Percentiles rank a stretch among this genome's conserved stretches.
These are phyloP conservation scores for Allacma fusca DNA, from an alignment of 2,888 invertebrate species.

Conservation along the genomic window DNA sequence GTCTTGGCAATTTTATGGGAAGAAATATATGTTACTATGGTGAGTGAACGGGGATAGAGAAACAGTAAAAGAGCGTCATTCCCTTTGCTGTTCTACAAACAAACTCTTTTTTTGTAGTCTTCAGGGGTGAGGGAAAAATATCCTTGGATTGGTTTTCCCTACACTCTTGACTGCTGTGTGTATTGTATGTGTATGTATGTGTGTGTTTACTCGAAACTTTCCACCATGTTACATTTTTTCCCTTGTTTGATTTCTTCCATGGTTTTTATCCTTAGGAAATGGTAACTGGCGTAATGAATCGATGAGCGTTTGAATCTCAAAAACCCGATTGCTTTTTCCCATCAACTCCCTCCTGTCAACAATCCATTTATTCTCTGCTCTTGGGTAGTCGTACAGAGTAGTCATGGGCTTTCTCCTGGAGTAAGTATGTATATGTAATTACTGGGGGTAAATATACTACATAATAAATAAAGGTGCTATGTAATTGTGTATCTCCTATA, in stretches of 20 bases:
- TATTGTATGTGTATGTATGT: no score
- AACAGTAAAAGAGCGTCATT: not conserved
- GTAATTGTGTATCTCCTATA: no score
- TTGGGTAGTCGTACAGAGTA: no score
- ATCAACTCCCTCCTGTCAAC: slow-evolving; percentile 39
- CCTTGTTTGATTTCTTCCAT: not conserved
- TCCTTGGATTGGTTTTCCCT: no score
- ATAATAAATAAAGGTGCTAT: no score
- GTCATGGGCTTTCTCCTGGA: no score
- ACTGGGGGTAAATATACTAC: no score
- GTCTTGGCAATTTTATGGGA: not conserved
- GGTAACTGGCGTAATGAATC: slow-evolving; percentile 30
- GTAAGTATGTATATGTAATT: no score
- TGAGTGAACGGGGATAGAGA: not conserved
- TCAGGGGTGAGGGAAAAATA: no score
- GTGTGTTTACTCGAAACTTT: no score
- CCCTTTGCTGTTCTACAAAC: not conserved
- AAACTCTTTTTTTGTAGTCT: not conserved
- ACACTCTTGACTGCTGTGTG: no score
- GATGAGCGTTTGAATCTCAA: slow-evolving; percentile 35
- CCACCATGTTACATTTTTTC: not conserved
- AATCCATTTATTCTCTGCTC: slow-evolving; percentile 32
- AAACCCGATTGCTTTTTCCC: slow-evolving; percentile 38
- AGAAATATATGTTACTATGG: no score
- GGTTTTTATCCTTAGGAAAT: not conserved